Conservation (phyloP, 2,797 vertebrate genomes). For the Chaenodraco wilsoni region DNA sequence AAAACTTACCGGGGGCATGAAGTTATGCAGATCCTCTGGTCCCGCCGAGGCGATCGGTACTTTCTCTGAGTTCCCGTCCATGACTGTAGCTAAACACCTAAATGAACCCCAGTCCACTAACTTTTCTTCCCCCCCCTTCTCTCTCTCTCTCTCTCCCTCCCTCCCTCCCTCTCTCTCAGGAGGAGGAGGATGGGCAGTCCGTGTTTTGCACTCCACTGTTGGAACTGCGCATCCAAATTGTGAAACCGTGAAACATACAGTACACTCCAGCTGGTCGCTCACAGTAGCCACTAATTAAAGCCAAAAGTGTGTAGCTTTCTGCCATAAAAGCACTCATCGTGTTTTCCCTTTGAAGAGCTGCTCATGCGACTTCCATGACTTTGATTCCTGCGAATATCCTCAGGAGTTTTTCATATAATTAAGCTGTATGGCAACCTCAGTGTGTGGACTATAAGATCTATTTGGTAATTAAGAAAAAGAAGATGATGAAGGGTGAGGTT, state of each 20-base stretch:
- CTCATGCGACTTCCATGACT: conserved; percentile 47
- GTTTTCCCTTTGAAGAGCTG: conserved; percentile 57
- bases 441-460: conserved; percentile 21
- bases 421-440: conserved; percentile 28
- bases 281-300: conserved; percentile 22
- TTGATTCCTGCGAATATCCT: conserved; percentile 52
- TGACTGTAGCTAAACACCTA: conserved; percentile 76
- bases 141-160: conserved; percentile 18
- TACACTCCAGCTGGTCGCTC: neutral
- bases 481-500: conserved; percentile 10
- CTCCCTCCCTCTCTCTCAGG: conserved; percentile 14
- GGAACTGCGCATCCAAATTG: neutral
- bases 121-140: conserved; percentile 9
- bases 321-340: conserved; percentile 33
- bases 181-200: conserved; percentile 14
- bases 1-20: conserved; percentile 90
- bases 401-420: conserved; percentile 34
- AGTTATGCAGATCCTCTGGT: conserved; percentile 88
- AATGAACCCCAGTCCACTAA: conserved; percentile 37
- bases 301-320: conserved; percentile 19
- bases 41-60: conserved; percentile 89
- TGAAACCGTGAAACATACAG: neutral
- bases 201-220: neutral
- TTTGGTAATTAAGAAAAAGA: conserved; percentile 40
- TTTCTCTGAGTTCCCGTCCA: conserved; percentile 90